These are phyloP conservation scores for Chelmon rostratus DNA, from an alignment of 2,797 vertebrate species.

Conservation along the genomic window DNA sequence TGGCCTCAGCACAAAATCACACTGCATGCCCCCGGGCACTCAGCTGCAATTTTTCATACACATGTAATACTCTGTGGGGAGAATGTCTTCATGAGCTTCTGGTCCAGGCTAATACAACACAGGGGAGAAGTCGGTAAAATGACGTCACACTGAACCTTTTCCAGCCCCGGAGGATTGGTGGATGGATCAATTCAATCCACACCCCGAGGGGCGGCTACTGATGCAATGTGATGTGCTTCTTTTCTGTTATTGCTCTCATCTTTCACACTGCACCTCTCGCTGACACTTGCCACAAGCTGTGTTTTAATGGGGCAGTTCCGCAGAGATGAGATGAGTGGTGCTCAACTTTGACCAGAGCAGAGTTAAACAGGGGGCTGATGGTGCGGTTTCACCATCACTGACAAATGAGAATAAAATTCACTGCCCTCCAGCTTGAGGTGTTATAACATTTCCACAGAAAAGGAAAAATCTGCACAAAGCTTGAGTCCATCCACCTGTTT, in stretches of 20 bases:
- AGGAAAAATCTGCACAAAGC: not conserved
- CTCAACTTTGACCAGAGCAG: conserved; percentile 42
- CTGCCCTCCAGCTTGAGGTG: not conserved
- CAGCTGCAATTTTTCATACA: conserved; percentile 47
- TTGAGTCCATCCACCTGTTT: not conserved
- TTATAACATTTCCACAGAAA: conserved; percentile 12
- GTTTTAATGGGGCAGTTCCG: conserved; percentile 72
- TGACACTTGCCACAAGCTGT: conserved; percentile 79
- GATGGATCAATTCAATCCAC: conserved; percentile 30
- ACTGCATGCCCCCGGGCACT: conserved; percentile 35
- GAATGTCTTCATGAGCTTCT: conserved; percentile 37
- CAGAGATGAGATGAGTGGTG: conserved; percentile 52
- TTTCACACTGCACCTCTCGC: conserved; percentile 62
- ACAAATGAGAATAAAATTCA: conserved; percentile 2
- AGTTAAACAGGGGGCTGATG: conserved; percentile 47
- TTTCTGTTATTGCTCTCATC: conserved; percentile 79
- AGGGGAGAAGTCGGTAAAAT: conserved; percentile 37
- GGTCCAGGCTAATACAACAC: conserved; percentile 17
- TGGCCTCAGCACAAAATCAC: conserved; percentile 60
- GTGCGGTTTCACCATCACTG: not conserved
- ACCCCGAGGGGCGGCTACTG: conserved; percentile 20
- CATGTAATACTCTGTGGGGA: conserved; percentile 34
- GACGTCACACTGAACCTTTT: conserved; percentile 54
- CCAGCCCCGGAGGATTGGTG: conserved; percentile 8
- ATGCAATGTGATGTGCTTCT: conserved; percentile 57